These are phyloP conservation scores for Saxidomus purpurata DNA, from an alignment of 1,140 invertebrate species.

Conservation along the genomic window DNA sequence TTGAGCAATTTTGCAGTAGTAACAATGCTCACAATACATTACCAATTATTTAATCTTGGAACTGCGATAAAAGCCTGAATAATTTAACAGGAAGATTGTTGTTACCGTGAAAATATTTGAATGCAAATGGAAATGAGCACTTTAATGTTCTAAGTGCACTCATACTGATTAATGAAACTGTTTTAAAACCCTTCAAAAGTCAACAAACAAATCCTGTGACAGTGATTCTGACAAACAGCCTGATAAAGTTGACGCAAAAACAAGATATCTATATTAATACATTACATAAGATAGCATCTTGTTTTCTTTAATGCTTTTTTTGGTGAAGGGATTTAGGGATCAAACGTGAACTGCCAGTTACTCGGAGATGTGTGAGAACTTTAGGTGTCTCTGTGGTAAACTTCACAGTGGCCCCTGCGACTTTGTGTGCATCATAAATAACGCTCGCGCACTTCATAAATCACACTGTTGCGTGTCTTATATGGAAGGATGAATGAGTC, in stretches of 20 bases:
- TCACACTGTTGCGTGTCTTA: too few relatives aligned
- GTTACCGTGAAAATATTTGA: slow-evolving; percentile 29
- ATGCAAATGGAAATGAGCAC: slow-evolving; percentile 36
- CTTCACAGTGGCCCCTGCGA: not conserved
- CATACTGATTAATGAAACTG: slow-evolving; percentile 34
- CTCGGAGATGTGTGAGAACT: not conserved
- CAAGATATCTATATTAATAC: not conserved
- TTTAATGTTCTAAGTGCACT: slow-evolving; percentile 36
- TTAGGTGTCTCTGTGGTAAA: slow-evolving; percentile 9
- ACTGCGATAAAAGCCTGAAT: slow-evolving; percentile 35
- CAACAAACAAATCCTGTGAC: slow-evolving; percentile 20
- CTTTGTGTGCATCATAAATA: not conserved
- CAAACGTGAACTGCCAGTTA: not conserved
- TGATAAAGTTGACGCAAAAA: not conserved
- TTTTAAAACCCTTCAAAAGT: slow-evolving; percentile 44
- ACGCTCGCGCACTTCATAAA: not conserved
- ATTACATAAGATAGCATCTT: not conserved
- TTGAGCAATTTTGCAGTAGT: not conserved
- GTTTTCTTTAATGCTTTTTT: not conserved
- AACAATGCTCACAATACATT: slow-evolving; percentile 5
- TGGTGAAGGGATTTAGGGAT: not conserved
- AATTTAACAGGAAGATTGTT: slow-evolving; percentile 16
- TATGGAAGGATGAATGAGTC: too few relatives aligned
- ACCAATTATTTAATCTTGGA: slow-evolving; percentile 1
- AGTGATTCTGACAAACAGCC: slow-evolving; percentile 17